Percentiles rank a stretch among this genome's conserved stretches.
Evolutionary conservation across 53 echinoderm and acorn worm species (phyloP).

Genomic region (Paracentrotus lividus): DNA sequence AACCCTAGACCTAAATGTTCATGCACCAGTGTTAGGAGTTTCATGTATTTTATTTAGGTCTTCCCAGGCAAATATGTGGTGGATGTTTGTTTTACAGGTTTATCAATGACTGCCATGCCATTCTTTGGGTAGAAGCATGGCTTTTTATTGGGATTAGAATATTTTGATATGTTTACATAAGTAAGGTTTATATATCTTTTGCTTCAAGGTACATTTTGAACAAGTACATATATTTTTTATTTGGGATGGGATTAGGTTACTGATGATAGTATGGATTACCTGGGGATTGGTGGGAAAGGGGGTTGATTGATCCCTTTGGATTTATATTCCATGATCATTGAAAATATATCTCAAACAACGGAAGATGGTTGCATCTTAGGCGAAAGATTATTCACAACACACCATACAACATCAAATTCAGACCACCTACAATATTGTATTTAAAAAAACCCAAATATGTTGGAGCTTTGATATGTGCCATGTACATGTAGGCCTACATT

Average conservation of each 20-base stretch:
- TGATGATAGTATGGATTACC: conserved; percentile 46
- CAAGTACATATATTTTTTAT: conserved; percentile 30
- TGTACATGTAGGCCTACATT: neutral
- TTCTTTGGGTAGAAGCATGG: neutral
- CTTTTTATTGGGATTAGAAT: conserved; percentile 50
- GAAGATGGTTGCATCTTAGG: neutral
- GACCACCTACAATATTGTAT: no score
- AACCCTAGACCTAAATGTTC: neutral
- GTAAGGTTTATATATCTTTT: conserved; percentile 24
- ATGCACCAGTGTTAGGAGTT: neutral
- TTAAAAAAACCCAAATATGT: no score
- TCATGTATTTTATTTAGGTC: neutral
- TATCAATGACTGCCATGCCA: neutral
- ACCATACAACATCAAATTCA: no score
- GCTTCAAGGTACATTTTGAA: conserved; percentile 49
- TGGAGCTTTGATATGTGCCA: neutral
- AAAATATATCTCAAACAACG: no score
- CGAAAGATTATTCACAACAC: neutral
- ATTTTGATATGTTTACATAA: conserved; percentile 57
- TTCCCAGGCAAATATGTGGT: neutral
- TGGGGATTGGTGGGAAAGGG: neutral
- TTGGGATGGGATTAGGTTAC: conserved; percentile 41
- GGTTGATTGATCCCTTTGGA: conserved; percentile 43
- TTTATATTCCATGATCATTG: conserved; percentile 15
- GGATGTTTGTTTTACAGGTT: conserved; percentile 25